Conservation (phyloP, 2,797 vertebrate species). For the Dallia pectoralis region DNA sequence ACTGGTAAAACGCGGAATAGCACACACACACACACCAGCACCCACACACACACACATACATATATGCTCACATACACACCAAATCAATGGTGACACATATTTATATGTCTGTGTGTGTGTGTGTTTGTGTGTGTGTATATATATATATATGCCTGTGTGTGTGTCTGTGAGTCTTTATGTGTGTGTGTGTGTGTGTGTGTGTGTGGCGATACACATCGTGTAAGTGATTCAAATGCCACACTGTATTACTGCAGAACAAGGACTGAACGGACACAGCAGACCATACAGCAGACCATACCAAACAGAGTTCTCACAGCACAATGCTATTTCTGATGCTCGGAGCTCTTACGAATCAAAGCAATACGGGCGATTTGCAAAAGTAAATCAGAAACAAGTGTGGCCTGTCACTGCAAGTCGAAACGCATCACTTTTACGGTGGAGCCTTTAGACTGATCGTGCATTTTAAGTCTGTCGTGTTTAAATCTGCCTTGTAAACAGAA, state of each 20-base stretch:
- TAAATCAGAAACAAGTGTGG: slow-evolving; percentile 78
- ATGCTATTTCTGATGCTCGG: background rate
- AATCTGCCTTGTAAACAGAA: slow-evolving; percentile 25
- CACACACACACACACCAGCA: background rate
- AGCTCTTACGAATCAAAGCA: background rate
- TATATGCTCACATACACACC: background rate
- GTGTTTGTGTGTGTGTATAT: background rate
- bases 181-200: background rate
- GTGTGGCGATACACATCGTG: background rate
- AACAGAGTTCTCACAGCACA: background rate
- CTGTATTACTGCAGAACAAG: background rate
- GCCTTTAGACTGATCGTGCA: slow-evolving; percentile 42
- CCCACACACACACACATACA: background rate
- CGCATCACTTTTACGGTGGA: slow-evolving; percentile 52
- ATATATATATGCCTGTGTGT: background rate
- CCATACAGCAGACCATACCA: background rate
- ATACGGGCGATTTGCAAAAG: slow-evolving; percentile 52
- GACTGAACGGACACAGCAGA: background rate
- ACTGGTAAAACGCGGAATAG: too few species aligned
- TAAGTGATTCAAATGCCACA: background rate
- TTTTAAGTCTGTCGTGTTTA: slow-evolving; percentile 38
- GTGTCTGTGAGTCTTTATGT: too few species aligned
- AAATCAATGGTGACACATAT: background rate
- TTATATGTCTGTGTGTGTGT: background rate
- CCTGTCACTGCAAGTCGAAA: slow-evolving; percentile 47